Evolutionary conservation across 2,888 invertebrate genomes (phyloP), one percentile per base, ranked within the genome.

Genomic region (Cancer borealis): DNA sequence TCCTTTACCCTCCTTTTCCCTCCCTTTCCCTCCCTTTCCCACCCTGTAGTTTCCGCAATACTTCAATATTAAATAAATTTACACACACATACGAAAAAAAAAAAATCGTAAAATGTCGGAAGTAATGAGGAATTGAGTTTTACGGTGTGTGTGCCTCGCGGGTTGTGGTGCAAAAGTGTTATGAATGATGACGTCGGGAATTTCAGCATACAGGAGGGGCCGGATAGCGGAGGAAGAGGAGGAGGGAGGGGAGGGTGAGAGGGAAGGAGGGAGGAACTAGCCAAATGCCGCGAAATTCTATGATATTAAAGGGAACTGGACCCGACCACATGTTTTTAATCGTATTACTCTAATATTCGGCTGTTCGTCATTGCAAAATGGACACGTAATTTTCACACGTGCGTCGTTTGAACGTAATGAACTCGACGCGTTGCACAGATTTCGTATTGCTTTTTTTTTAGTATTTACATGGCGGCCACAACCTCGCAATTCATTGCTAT

Each of bases 171-270:
- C 79, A 79, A 79, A 79, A 79, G 79, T 79, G 79, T 79, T 79
- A 79, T 79, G 79, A 79, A 79, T 79, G 79, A 79, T 79, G 79
- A 79, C 79, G 79, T 30, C 79, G 79, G 79, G 79, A 79, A 79
- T 79, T 79, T 30, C 79, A 79, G 12, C 30, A 79, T 79, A 21
- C 26, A 14, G 79, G 79, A 79, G 30, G 79, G 79, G 79, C 12
- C 30, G 10, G 30, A 30, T 26, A 14, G 79, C 10, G 6, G 30
- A 6, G 30, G 79, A 30, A 10, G 30, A 30, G 79, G 79, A 10
- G 12, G 12, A 26, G 79, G 2, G 30, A n/a, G n/a, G n/a, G n/a
- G n/a, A 10, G 79, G 30, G 12, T 5, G 8, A 10, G 79, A 14
- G 30, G 4, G 30, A 6, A 10, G 79, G 30, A 21, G 79, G 8